Percentiles rank a stretch among this genome's conserved stretches.
These are phyloP conservation scores for Oceanites oceanicus DNA, from an alignment of 2,113 vertebrate genomes.

Conservation along the genomic window DNA sequence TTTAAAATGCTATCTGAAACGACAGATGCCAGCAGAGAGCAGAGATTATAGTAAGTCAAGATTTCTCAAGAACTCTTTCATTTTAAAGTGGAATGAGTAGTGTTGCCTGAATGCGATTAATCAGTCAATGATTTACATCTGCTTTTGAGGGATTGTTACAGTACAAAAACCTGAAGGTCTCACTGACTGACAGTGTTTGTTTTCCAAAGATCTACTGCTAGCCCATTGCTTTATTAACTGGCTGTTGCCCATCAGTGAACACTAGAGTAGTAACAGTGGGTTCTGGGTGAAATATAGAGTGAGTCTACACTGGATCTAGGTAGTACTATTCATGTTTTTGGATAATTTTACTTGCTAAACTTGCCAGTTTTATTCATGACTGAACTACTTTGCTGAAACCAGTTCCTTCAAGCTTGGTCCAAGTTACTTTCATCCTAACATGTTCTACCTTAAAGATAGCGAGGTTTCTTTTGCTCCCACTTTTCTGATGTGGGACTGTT, in stretches of 20 bases:
- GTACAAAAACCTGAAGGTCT: background rate
- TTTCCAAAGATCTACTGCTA: background rate
- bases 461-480: background rate
- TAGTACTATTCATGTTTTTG: background rate
- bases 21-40: background rate
- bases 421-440: background rate
- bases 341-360: background rate
- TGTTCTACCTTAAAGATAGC: background rate
- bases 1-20: slow-evolving; percentile 64
- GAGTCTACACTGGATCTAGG: background rate
- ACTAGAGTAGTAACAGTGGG: too few species aligned
- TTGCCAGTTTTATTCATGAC: background rate
- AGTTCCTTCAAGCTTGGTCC: background rate
- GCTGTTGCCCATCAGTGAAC: background rate
- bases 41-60: slow-evolving; percentile 23
- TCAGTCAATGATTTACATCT: background rate
- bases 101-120: background rate
- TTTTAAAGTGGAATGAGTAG: background rate
- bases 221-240: background rate
- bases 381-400: background rate
- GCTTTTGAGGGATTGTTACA: background rate
- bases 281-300: background rate
- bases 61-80: background rate
- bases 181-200: background rate
- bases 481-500: background rate